phyloP scores from a whole-genome alignment of 2,797 vertebrate species.

The Acridotheres tristis region DNA sequence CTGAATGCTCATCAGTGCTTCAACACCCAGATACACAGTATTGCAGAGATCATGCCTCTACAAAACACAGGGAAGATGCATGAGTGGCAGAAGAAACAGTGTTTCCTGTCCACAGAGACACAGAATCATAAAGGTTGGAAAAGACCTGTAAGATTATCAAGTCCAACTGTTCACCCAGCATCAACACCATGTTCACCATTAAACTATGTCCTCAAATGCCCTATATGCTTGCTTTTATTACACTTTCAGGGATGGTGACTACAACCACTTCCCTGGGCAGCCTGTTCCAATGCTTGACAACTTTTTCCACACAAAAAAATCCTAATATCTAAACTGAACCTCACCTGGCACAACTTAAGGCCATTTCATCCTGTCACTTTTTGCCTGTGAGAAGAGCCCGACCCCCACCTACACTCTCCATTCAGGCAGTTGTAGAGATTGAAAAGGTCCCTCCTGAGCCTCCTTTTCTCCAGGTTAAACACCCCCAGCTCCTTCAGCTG shows the following conservation, averaged over 20 bases:
- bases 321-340: not conserved
- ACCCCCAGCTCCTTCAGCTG: not conserved
- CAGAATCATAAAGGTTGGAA: not conserved
- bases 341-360: not conserved
- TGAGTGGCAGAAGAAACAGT: not conserved
- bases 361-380: not conserved
- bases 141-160: not conserved
- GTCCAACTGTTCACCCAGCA: not conserved
- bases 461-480: not conserved
- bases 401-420: accelerated
- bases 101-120: not conserved
- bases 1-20: not conserved
- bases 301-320: not conserved
- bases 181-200: not conserved
- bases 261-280: not conserved
- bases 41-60: not conserved
- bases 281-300: not conserved
- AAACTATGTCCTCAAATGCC: not conserved
- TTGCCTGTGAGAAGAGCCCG: not conserved
- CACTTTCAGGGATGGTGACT: not conserved
- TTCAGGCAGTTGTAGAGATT: not conserved
- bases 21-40: not conserved
- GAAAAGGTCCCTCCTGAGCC: not conserved
- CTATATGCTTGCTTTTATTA: accelerated
- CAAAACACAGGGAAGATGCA: not conserved